These are phyloP conservation scores for Lagodon rhomboides DNA, from an alignment of 2,797 vertebrate species.

Conservation along the genomic window DNA sequence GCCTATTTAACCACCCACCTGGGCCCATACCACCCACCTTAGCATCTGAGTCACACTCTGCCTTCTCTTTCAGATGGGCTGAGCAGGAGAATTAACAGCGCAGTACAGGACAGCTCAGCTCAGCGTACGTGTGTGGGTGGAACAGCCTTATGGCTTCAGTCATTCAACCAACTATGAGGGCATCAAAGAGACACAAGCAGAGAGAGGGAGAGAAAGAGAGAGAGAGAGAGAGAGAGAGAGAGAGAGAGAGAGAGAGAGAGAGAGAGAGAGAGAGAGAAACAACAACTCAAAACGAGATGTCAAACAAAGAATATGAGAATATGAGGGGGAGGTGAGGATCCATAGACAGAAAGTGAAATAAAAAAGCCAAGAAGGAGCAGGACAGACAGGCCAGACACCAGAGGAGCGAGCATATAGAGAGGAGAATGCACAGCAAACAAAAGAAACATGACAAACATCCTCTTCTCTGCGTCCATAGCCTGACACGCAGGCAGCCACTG, in stretches of 20 bases:
- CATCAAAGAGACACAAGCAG: conserved; percentile 81
- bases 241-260: conserved; percentile 50
- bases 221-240: conserved; percentile 33
- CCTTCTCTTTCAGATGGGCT: conserved; percentile 84
- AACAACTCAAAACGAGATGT: conserved; percentile 82
- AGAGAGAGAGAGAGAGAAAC: conserved; percentile 44
- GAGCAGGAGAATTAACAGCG: conserved; percentile 82
- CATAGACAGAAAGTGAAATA: conserved; percentile 80
- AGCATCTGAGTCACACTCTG: conserved; percentile 87
- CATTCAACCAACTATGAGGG: conserved; percentile 85
- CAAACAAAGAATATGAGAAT: conserved; percentile 81
- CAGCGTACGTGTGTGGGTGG: conserved; percentile 81
- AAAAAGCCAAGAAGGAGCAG: conserved; percentile 78
- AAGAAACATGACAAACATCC: conserved; percentile 81
- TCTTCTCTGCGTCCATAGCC: conserved; percentile 70
- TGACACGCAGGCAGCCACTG: conserved; percentile 76
- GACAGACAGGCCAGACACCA: conserved; percentile 78
- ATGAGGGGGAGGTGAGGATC: conserved; percentile 78
- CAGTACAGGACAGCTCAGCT: conserved; percentile 80
- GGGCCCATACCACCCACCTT: conserved; percentile 86
- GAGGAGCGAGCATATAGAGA: conserved; percentile 74
- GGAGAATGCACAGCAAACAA: conserved; percentile 76
- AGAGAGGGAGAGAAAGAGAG: conserved; percentile 61
- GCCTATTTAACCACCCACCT: conserved; percentile 88
- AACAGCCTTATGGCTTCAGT: conserved; percentile 86